Conservation (phyloP, 2,888 invertebrate genomes). For the Branchipolynoe longqiensis region DNA sequence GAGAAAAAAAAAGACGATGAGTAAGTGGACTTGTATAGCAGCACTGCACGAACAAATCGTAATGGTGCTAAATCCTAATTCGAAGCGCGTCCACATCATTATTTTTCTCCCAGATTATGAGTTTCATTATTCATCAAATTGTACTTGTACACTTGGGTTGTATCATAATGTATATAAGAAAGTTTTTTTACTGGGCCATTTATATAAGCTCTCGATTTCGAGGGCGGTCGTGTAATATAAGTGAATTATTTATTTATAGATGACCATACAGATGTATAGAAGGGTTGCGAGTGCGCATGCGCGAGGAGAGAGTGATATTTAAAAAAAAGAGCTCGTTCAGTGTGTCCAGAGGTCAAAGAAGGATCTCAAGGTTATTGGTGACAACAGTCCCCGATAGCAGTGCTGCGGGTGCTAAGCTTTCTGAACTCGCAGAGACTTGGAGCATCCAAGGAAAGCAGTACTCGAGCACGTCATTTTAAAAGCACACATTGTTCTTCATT, state of each 20-base stretch:
- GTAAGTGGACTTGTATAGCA: slow-evolving; percentile 42
- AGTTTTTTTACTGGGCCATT: slow-evolving; percentile 54
- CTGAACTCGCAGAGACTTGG: not conserved
- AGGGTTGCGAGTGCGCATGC: not conserved
- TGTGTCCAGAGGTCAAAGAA: slow-evolving; percentile 30
- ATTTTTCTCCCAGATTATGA: slow-evolving; percentile 46
- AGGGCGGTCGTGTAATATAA: slow-evolving; percentile 45
- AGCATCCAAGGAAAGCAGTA: not conserved
- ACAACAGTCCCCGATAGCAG: not conserved
- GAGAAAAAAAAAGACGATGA: slow-evolving; percentile 19
- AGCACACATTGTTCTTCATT: slow-evolving; percentile 25
- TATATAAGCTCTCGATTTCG: slow-evolving; percentile 12
- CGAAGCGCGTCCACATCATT: slow-evolving; percentile 43
- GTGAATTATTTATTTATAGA: slow-evolving; percentile 45
- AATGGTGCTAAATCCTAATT: slow-evolving; percentile 29
- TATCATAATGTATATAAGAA: slow-evolving; percentile 45
- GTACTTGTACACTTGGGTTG: slow-evolving; percentile 22
- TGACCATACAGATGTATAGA: slow-evolving; percentile 44
- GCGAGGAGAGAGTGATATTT: too few relatives aligned
- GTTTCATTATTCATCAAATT: slow-evolving; percentile 49
- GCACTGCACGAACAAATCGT: slow-evolving; percentile 35
- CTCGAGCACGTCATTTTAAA: not conserved
- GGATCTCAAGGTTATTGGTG: slow-evolving; percentile 42
- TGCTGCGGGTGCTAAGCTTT: slow-evolving; percentile 24
- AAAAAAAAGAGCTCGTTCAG: slow-evolving; percentile 16